phyloP scores from a whole-genome alignment of 2,888 invertebrate species.

The Parelbella ahira region DNA sequence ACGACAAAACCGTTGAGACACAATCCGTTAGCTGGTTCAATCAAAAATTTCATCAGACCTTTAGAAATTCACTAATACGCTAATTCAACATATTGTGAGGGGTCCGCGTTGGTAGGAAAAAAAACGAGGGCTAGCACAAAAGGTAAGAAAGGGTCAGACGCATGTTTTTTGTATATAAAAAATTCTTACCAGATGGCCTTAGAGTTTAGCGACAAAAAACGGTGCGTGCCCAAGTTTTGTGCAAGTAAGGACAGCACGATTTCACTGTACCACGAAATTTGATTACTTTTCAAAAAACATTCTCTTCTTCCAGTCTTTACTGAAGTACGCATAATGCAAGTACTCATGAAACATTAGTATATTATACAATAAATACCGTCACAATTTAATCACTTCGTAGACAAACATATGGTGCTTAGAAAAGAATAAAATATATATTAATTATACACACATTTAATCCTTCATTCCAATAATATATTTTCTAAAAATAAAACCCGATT shows the following conservation, averaged over 20 bases:
- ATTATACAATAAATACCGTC: no score
- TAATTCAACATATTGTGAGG: conserved; percentile 78
- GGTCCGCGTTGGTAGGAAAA: conserved; percentile 56
- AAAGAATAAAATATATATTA: no score
- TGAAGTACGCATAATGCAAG: no score
- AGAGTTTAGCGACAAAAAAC: conserved; percentile 75
- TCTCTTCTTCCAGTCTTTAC: no score
- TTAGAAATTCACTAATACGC: conserved; percentile 76
- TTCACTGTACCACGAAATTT: no score
- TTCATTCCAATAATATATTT: no score
- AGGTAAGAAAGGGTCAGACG: conserved; percentile 80
- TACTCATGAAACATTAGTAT: no score
- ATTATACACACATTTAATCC: no score
- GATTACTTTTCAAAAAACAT: no score
- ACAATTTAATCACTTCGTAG: no score
- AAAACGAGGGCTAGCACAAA: conserved; percentile 63
- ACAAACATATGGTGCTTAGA: no score
- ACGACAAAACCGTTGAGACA: conserved; percentile 67
- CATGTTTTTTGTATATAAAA: conserved; percentile 68
- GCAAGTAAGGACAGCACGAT: conserved; percentile 51
- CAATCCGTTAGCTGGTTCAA: conserved; percentile 74
- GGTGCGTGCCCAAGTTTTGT: conserved; percentile 69
- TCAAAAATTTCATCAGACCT: conserved; percentile 76
- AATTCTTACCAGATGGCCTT: conserved; percentile 75
- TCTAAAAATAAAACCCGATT: no score